These are phyloP conservation scores for Scylla paramamosain DNA, from an alignment of 1,140 invertebrate species.

Conservation along the genomic window DNA sequence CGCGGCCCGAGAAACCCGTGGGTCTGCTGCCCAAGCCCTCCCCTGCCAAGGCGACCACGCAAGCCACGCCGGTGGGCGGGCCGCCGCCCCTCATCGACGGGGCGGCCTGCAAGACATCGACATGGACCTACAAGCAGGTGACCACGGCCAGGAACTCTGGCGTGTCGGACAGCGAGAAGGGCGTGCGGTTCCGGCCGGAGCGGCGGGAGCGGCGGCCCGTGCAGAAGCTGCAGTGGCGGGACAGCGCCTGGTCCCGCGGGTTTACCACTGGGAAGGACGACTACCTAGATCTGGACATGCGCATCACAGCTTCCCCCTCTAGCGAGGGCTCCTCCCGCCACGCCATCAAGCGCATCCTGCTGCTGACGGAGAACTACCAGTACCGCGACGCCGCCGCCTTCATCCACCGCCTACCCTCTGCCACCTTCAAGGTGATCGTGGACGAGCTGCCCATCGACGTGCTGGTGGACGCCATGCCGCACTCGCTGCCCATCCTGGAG, in stretches of 20 bases:
- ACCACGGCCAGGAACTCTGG: slow-evolving; percentile 64
- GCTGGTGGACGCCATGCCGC: slow-evolving; percentile 91
- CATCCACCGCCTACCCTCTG: slow-evolving; percentile 87
- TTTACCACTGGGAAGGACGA: slow-evolving; percentile 72
- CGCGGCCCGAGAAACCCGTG: slow-evolving; percentile 68
- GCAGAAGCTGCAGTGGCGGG: slow-evolving; percentile 76
- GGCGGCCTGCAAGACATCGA: slow-evolving; percentile 77
- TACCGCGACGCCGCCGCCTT: slow-evolving; percentile 90
- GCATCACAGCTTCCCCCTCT: slow-evolving; percentile 82
- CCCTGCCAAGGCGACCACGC: slow-evolving; percentile 48
- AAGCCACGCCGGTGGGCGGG: slow-evolving; percentile 17
- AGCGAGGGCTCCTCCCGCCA: slow-evolving; percentile 87
- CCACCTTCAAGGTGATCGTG: slow-evolving; percentile 86
- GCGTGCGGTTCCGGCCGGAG: slow-evolving; percentile 73
- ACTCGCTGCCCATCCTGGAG: slow-evolving; percentile 91
- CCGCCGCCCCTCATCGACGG: slow-evolving; percentile 75
- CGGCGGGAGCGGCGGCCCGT: slow-evolving; percentile 72
- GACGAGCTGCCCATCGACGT: slow-evolving; percentile 91
- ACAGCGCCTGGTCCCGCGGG: slow-evolving; percentile 70
- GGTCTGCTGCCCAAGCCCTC: slow-evolving; percentile 62
- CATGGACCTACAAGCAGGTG: slow-evolving; percentile 78
- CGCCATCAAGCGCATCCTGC: slow-evolving; percentile 86
- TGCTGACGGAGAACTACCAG: slow-evolving; percentile 89
- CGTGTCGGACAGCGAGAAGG: slow-evolving; percentile 69
- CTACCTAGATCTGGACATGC: slow-evolving; percentile 78